phyloP scores from a whole-genome alignment of 1,140 invertebrate genomes.

The Halyomorpha halys region DNA sequence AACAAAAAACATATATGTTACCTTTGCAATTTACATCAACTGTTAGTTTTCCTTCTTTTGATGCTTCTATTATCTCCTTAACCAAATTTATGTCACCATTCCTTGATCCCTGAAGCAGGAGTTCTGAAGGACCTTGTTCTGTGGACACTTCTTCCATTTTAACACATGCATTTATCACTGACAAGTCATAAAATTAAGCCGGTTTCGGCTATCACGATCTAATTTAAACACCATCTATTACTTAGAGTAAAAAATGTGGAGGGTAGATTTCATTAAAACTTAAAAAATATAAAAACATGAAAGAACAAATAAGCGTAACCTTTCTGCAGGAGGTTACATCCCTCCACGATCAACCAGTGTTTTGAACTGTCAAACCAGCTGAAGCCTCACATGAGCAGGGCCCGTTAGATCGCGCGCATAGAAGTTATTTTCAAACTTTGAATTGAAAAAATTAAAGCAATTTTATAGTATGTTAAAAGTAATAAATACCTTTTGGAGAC shows the following conservation, averaged over 20 bases:
- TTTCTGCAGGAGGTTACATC: no score
- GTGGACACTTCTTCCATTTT: slow-evolving; percentile 12
- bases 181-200: neutral
- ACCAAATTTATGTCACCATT: slow-evolving; percentile 36
- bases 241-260: no score
- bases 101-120: slow-evolving; percentile 33
- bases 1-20: slow-evolving; percentile 26
- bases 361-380: slow-evolving; percentile 1
- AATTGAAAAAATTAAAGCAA: no score
- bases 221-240: neutral
- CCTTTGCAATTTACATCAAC: slow-evolving; percentile 43
- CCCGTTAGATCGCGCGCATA: no score
- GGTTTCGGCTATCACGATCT: neutral
- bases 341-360: no score
- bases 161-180: neutral
- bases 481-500: neutral
- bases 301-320: no score
- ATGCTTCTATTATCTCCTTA: slow-evolving; percentile 33
- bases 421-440: no score
- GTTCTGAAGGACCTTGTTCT: slow-evolving; percentile 4
- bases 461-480: no score
- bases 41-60: slow-evolving; percentile 32
- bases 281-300: no score
- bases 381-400: neutral
- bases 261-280: no score